These are phyloP conservation scores for Falco cherrug DNA, from an alignment of 2,797 vertebrate species.

Conservation along the genomic window DNA sequence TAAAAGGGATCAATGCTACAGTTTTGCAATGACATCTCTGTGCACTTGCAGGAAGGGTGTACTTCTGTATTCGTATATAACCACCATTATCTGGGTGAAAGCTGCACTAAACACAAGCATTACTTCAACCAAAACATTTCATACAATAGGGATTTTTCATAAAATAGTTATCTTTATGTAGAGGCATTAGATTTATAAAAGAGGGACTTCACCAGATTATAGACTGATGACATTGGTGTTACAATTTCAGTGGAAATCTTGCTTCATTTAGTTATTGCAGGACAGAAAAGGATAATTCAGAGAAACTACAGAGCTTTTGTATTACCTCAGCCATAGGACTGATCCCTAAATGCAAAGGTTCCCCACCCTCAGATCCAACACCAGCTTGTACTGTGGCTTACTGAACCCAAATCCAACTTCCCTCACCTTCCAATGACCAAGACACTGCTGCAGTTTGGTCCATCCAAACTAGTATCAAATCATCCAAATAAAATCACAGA, in stretches of 20 bases:
- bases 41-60: neutral
- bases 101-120: neutral
- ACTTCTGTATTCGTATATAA: neutral
- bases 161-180: neutral
- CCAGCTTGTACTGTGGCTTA: neutral
- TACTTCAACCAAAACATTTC: neutral
- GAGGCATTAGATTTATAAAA: neutral
- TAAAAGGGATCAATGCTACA: neutral
- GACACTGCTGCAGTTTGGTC: neutral
- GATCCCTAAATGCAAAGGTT: neutral
- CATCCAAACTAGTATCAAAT: neutral
- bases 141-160: neutral
- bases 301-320: neutral
- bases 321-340: neutral
- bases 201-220: neutral
- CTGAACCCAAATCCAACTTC: neutral
- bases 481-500: neutral
- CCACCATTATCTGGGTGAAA: neutral
- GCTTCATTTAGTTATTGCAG: neutral
- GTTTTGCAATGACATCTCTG: neutral
- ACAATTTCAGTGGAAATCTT: neutral
- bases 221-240: neutral
- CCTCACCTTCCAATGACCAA: neutral
- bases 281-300: neutral
- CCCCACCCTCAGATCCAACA: neutral